Evolutionary conservation across 2,888 invertebrate genomes (phyloP).

Genomic region (Drosophila mayaguana): DNA sequence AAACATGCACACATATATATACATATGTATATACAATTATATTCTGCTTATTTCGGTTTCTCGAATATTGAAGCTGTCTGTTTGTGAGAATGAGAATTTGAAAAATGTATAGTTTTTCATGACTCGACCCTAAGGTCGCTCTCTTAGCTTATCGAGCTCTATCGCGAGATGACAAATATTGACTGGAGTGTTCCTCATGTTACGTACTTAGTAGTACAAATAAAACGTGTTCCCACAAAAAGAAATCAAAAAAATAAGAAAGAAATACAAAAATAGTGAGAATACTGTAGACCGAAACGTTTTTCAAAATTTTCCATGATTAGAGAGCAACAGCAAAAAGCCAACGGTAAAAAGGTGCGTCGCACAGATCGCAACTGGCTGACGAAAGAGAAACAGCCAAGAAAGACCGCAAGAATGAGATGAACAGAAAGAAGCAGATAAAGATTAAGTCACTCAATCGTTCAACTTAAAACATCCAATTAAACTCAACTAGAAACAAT

Average conservation of each 20-base stretch:
- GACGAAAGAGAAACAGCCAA: slow-evolving; percentile 7
- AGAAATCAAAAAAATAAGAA: neutral
- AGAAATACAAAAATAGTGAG: neutral
- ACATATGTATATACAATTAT: too few relatives aligned
- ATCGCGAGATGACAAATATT: slow-evolving; percentile 42
- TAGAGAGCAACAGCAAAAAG: slow-evolving; percentile 9
- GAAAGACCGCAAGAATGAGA: neutral
- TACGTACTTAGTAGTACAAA: slow-evolving; percentile 47
- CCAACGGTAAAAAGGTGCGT: slow-evolving; percentile 33
- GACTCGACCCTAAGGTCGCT: slow-evolving; percentile 21
- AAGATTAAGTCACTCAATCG: slow-evolving; percentile 37
- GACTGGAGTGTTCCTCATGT: slow-evolving; percentile 5
- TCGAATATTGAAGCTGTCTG: neutral
- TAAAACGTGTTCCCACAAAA: slow-evolving; percentile 46
- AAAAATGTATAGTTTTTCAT: neutral
- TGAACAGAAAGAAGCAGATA: neutral
- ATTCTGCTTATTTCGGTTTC: neutral
- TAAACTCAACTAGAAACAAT: slow-evolving; percentile 34
- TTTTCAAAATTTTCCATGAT: slow-evolving; percentile 56
- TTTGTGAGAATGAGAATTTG: neutral
- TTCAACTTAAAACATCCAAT: slow-evolving; percentile 41
- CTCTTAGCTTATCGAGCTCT: slow-evolving; percentile 22
- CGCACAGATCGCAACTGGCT: slow-evolving; percentile 6
- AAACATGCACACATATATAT: too few relatives aligned
- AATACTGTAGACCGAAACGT: slow-evolving; percentile 32